Evolutionary conservation across 2,888 invertebrate genomes (phyloP), one percentile per base, ranked within the genome.

Genomic region (Stomorhina lunata): DNA sequence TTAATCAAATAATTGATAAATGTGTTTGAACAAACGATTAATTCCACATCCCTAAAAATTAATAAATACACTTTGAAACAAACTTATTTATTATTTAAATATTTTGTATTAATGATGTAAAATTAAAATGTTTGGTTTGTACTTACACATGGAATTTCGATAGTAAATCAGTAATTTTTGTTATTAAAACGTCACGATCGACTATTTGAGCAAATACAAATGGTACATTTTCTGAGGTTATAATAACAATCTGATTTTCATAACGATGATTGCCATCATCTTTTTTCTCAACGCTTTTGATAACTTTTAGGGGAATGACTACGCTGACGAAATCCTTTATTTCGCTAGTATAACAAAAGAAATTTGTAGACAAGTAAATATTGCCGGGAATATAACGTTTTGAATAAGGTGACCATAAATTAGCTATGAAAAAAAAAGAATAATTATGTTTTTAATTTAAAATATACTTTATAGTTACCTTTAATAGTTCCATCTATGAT

Each of bases 331-430:
- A 92, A 78, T 87, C 88, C 91, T 93, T 93, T 89, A 98, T 98
- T 92, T 96, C 94, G 91, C 99, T 99, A 88, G 96, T 96, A 90
- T 99, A 99, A 91, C 99, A 99, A 87, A 99, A 93, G 90, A 97
- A 99, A 92, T 97, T 98, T 88, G 96, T 95, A 0, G 99, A 99
- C 61, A 99, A 92, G 91, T 96, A 99, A 87, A 99, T 92, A 85
- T 95, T 93, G 15, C 99, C 99, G 92, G 94, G 94, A 75, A 96
- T 96, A 89, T 96, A 95, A 85, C 94, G 94, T 90, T 98, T 98
- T 89, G 98, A 96, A 90, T 97, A 99, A 0, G 99, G 98, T 1
- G 99, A 98, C 95, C 98, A 97, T 71, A 99, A 92, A 9, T 96
- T 91, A 1, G 91, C 91, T 89, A 43, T 4, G 82, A 84, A 32